Conservation (phyloP, 1,140 invertebrate species). For the Glomeris maerens region DNA sequence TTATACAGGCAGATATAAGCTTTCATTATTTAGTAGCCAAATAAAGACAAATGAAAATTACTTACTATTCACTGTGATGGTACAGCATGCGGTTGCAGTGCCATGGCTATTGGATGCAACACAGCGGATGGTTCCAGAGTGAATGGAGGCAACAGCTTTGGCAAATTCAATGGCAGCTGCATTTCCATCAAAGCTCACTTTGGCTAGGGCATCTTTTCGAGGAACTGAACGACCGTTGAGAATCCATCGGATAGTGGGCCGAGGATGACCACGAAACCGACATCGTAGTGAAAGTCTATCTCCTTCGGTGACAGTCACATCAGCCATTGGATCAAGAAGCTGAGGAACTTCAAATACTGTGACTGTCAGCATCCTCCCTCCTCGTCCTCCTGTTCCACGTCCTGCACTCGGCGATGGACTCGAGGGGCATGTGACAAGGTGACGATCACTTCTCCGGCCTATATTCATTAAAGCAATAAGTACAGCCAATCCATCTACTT, state of each 20-base stretch:
- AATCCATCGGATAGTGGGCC: background rate
- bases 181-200: background rate
- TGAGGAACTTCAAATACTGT: background rate
- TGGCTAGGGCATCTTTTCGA: background rate
- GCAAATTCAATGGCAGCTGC: background rate
- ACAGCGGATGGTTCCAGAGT: background rate
- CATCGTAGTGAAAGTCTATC: background rate
- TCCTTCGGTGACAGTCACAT: background rate
- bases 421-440: too few species aligned
- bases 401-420: too few species aligned
- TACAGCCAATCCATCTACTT: too few species aligned
- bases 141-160: background rate
- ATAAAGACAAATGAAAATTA: too few species aligned
- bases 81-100: background rate
- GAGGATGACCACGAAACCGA: background rate
- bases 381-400: too few species aligned
- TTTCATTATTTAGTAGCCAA: too few species aligned
- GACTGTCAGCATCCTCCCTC: background rate
- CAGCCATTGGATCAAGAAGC: background rate
- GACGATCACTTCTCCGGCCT: too few species aligned
- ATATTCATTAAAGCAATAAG: too few species aligned
- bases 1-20: too few species aligned
- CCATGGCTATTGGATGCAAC: background rate
- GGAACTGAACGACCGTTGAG: background rate
- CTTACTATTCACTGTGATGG: background rate